Conservation (phyloP, 2,113 vertebrate species). For the Bos javanicus region DNA sequence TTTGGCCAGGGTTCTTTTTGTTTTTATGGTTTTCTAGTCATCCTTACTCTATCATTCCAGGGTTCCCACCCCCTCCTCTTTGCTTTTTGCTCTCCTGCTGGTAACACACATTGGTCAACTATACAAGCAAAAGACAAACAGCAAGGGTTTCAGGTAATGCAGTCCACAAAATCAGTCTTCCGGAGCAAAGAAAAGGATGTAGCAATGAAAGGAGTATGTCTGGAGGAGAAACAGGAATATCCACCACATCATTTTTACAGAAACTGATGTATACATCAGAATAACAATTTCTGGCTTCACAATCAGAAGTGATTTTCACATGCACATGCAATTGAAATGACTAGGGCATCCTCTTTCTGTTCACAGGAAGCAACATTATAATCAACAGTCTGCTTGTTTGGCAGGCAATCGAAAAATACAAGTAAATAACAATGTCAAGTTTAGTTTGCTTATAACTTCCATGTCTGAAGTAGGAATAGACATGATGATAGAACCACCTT, state of each 20-base stretch:
- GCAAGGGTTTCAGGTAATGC: background rate
- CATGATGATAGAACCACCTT: background rate
- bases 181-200: background rate
- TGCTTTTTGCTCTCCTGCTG: background rate
- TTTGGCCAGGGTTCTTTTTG: background rate
- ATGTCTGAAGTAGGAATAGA: background rate
- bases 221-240: background rate
- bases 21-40: background rate
- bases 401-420: background rate
- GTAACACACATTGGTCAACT: background rate
- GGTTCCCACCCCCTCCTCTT: background rate
- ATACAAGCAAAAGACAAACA: background rate
- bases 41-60: background rate
- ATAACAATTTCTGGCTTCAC: conserved; percentile 4
- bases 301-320: background rate
- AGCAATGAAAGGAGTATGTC: background rate
- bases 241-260: background rate
- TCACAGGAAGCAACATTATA: conserved; percentile 8
- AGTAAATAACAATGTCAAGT: background rate
- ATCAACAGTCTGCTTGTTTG: background rate
- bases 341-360: background rate
- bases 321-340: background rate
- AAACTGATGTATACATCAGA: conserved; percentile 4
- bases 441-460: background rate
- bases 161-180: background rate